Evolutionary conservation across 2,888 invertebrate species (phyloP), one percentile per base, ranked within the genome.

Genomic region (Portevinia maculata): DNA sequence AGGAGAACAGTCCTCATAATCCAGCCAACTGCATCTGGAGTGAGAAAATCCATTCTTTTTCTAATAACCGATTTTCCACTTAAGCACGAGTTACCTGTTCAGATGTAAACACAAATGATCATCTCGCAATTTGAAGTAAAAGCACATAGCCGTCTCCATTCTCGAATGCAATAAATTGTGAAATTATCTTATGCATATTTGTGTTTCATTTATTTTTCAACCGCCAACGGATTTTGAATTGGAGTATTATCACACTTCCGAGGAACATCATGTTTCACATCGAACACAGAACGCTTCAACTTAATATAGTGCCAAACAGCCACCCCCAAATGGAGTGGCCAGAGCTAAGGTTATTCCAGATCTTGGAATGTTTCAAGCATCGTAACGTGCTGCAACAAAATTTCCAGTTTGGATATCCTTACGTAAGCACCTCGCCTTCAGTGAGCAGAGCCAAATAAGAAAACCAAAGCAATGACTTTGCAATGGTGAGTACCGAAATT

Each of bases 401-500:
- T 21, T 21, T 21, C 30, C 34, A 19, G 7, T 37, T 21, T 21
- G n/a, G 37, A 37, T 37, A 8, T 34, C 32, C 28, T 46, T 60
- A 46, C 44, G 60, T 62, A 62, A 62, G 34, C 34, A 62, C 7
- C 34, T n/a, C 34, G 19, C 34, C 13, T 19, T 30, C 15, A 41
- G 15, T 24, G 15, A 28, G 11, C n/a, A 9, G 28, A 15, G 13
- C 1, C 6, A n/a, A 30, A 41, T 30, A 19, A 19, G 8, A 37
- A 21, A 34, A 21, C 19, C 8, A 52, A 19, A 21, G 21, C 34
- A 19, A 15, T 48, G 48, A 62, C 15, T 62, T 59, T 44, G 59
- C 41, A 59, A 44, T 30, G 59, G 44, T 17, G 41, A 39, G 57
- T 39, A 57, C 62, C 39, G 64, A 64, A 64, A 39, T 64, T 52